Base-by-base conservation (phyloP, 2,888 invertebrate genomes). In the Tanypteryx hageni region DNA sequence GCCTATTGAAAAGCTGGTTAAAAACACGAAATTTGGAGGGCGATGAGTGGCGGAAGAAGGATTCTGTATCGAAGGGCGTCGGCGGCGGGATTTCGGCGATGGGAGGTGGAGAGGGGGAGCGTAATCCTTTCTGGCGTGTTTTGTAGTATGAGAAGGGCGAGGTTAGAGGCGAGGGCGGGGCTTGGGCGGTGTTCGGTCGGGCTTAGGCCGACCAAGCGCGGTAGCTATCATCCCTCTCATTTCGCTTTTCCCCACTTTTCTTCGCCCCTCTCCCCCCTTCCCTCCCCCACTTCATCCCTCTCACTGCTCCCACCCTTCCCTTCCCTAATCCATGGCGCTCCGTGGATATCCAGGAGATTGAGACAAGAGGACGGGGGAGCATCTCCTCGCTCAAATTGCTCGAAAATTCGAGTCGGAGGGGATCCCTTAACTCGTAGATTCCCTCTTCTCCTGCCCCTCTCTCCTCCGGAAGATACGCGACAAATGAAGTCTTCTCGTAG, bases 171-270 rank as follows among this genome's bases (percentile, higher is more conserved):
- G n/a, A 1, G 18, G n/a, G 58, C 8, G 18, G 11, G 89, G n/a
- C n/a, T n/a, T n/a, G 31, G 61, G 61, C 14, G 89, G 18, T 89
- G 44, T 44, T 31, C n/a, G 61, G 61, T 14, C 31, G 31, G 86
- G 86, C 89, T 89, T 68, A 89, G 89, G 18, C 44, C 64, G 64
- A 31, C 89, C 31, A n/a, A 89, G 64, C 89, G 89, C 64, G 44
- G 9, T 64, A 64, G 89, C 89, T 89, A 89, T 89, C 89, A 64
- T 89, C 89, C 68, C 64, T 68, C 89, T 89, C 64, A 89, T 89
- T 89, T 89, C 16, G 89, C 89, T 64, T 9, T 58, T 3, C 86
- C 27, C 11, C 59, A 16, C 85, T 16, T 27, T n/a, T 2, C 13
- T 14, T 18, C 61, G 31, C 9, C 27, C n/a, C 27, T n/a, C 57